Conservation (phyloP, 2,888 invertebrate genomes). For the Himalopsyche kuldschensis region DNA sequence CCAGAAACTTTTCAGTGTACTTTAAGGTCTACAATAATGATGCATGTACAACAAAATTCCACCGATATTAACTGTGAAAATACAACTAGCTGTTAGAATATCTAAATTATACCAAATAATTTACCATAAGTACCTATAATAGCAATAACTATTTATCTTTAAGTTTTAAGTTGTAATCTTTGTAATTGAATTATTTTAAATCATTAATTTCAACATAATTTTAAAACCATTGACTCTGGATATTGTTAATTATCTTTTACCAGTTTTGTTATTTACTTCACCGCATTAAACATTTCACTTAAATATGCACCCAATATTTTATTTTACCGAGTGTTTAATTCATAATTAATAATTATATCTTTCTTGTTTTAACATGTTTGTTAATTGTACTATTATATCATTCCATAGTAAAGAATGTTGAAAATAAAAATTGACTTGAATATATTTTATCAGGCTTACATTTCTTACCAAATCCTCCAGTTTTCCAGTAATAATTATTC, state of each 20-base stretch:
- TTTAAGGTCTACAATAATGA: neutral
- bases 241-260: neutral
- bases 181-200: neutral
- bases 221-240: neutral
- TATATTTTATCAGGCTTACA: no score
- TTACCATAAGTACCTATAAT: constrained; percentile 14
- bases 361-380: neutral
- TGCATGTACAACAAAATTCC: neutral
- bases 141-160: constrained; percentile 4
- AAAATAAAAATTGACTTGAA: no score
- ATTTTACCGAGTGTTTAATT: neutral
- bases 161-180: neutral
- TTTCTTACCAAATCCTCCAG: no score
- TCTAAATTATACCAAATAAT: neutral
- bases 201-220: neutral
- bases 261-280: neutral
- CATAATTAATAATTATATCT: neutral
- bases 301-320: neutral
- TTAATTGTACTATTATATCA: neutral
- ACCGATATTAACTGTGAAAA: neutral
- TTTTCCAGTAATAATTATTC: no score
- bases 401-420: neutral
- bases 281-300: neutral
- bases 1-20: neutral
- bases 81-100: neutral